phyloP scores from a whole-genome alignment of 2,888 invertebrate genomes.

The Cheilosia vulpina region DNA sequence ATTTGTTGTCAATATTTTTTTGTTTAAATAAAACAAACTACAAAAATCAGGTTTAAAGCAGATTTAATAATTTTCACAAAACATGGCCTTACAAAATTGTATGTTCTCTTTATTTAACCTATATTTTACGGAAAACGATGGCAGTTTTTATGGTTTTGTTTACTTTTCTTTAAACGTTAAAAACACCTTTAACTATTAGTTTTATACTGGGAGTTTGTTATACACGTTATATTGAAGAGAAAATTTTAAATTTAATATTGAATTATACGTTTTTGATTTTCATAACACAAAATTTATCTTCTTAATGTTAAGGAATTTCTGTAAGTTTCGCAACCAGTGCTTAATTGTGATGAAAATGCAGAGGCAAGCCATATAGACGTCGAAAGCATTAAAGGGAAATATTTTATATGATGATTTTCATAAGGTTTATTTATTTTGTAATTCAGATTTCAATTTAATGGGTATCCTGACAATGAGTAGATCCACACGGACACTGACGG shows the following conservation, averaged over 20 bases:
- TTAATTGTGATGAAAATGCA: background rate
- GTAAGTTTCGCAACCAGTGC: background rate
- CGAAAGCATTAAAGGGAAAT: background rate
- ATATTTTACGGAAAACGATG: conserved; percentile 59
- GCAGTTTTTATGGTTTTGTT: conserved; percentile 43
- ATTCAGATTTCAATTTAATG: no score
- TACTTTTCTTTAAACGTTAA: conserved; percentile 8
- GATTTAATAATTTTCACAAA: conserved; percentile 3
- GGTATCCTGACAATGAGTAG: no score
- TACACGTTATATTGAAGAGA: conserved; percentile 5
- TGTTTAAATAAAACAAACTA: conserved; percentile 12
- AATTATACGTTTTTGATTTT: background rate
- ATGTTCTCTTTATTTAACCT: conserved; percentile 34
- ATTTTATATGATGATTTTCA: background rate
- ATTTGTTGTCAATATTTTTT: conserved; percentile 2
- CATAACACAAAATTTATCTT: background rate
- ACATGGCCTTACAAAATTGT: conserved; percentile 23
- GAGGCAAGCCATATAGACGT: background rate
- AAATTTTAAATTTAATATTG: conserved; percentile 8
- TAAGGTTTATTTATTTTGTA: background rate
- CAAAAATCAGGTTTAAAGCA: background rate
- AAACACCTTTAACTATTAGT: conserved; percentile 30
- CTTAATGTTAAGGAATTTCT: background rate
- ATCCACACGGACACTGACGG: no score
- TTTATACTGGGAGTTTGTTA: conserved; percentile 10